Evolutionary conservation across 2,113 vertebrate species (phyloP).

Genomic region (Caracal caracal): DNA sequence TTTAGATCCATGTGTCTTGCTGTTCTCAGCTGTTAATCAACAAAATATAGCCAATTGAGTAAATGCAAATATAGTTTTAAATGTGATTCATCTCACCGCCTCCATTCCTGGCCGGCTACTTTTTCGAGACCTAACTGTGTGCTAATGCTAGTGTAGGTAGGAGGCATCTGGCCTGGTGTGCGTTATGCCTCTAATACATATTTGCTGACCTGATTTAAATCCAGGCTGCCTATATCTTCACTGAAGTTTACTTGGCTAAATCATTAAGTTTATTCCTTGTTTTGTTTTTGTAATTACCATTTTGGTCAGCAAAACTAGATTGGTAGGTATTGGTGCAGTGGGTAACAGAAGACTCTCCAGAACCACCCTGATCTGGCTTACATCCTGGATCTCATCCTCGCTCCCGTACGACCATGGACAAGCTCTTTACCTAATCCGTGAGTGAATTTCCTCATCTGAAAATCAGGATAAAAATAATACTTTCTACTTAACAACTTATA

Average conservation of each 20-base stretch:
- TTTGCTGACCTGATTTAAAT: neutral
- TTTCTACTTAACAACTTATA: neutral
- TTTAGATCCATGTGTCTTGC: neutral
- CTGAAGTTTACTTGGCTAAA: neutral
- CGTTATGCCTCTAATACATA: neutral
- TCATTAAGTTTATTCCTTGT: neutral
- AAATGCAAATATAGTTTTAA: neutral
- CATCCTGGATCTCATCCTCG: neutral
- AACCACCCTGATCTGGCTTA: neutral
- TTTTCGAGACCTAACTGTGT: neutral
- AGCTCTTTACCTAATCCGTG: neutral
- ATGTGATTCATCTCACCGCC: neutral
- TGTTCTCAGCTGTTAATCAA: neutral
- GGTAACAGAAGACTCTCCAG: neutral
- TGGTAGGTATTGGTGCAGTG: neutral
- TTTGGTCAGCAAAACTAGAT: neutral
- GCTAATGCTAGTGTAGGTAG: neutral
- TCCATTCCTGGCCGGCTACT: neutral
- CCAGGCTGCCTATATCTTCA: neutral
- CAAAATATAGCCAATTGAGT: neutral
- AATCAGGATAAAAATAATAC: neutral
- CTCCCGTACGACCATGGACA: neutral
- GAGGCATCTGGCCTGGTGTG: neutral
- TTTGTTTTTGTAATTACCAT: neutral
- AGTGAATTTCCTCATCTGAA: neutral